Percentiles rank a stretch among this genome's conserved stretches.
Evolutionary conservation across 2,888 invertebrate species (phyloP).

Genomic region (Mamestra brassicae): DNA sequence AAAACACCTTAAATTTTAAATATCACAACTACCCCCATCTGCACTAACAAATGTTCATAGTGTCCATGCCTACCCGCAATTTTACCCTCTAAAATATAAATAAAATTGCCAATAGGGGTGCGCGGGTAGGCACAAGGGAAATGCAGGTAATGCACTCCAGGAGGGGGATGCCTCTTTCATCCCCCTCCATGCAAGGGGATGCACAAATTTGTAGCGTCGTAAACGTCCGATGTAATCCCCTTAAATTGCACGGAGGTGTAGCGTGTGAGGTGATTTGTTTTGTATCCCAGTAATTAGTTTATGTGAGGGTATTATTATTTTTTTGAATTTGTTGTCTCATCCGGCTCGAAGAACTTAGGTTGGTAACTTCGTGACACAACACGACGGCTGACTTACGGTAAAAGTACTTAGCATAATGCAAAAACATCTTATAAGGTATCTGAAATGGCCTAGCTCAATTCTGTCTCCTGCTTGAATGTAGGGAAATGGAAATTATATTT

Average conservation of each 20-base stretch:
- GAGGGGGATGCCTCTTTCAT: slow-evolving; percentile 34
- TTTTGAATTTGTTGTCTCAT: slow-evolving; percentile 11
- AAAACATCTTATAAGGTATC: too few relatives aligned
- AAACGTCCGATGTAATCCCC: slow-evolving; percentile 78
- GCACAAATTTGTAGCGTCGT: slow-evolving; percentile 80
- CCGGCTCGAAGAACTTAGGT: slow-evolving; percentile 1
- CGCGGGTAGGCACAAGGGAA: slow-evolving; percentile 68
- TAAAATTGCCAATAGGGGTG: slow-evolving; percentile 64
- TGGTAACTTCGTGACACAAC: background rate
- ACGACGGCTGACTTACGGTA: background rate
- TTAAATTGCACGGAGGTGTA: slow-evolving; percentile 71
- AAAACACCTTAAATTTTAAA: slow-evolving; percentile 16
- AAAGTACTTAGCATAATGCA: background rate
- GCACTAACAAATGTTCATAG: slow-evolving; percentile 15
- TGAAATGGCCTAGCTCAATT: too few relatives aligned
- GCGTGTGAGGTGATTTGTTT: slow-evolving; percentile 59
- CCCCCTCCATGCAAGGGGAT: slow-evolving; percentile 58
- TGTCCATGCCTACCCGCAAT: slow-evolving; percentile 22
- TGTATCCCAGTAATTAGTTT: slow-evolving; percentile 56
- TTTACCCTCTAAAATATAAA: slow-evolving; percentile 63
- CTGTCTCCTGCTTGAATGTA: too few relatives aligned
- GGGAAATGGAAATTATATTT: too few relatives aligned
- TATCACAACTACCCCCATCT: background rate
- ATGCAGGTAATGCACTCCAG: slow-evolving; percentile 75
- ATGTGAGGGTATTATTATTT: slow-evolving; percentile 27